Base-by-base conservation (phyloP, 2,888 invertebrate genomes). In the Chalcosyrphus nemorum region DNA sequence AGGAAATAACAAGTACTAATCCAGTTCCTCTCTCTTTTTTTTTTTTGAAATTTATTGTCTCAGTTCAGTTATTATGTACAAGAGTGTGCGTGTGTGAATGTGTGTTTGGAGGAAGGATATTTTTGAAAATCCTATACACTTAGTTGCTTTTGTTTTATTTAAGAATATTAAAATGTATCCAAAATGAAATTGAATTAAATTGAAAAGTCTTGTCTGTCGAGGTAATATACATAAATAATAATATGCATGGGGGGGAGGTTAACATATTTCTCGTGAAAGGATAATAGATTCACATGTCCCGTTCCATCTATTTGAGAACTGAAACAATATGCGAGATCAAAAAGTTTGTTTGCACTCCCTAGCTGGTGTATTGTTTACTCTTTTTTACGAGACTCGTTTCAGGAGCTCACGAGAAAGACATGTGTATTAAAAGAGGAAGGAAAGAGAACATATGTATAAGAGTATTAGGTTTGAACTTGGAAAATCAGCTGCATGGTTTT, bases 101-200 rank as follows among this genome's bases (percentile, higher is more conserved):
- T 24, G 6, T 7, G 29, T 3, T 27, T 29, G 32, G n/a, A n/a
- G n/a, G n/a, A n/a, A n/a, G n/a, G 6, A 13, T n/a, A 29, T 7
- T 32, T 29, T 15, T 17, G 54, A 9, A 63, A 19, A 63, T 63
- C 45, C 32, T 24, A 24, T 24, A 24, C 24, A 24, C 24, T 29
- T 4, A 7, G 17, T 21, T 45, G 32, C 6, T 45, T 45, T 71
- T 72, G 72, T 52, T 47, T 71, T 38, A 47, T 50, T 59, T 59
- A 59, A 47, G 35, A 50, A 61, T 50, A 72, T 72, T 72, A 72
- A 61, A 72, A 72, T 72, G 59, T 50, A 29, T 13, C 41, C 50
- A 27, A 24, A 43, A 29, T 13, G 32, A 4, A 65, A 50, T 50
- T 57, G 45, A 71, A 47, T 47, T 71, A 52, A 72, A 61, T 41